Evolutionary conservation across 2,113 vertebrate species (phyloP), one percentile per base, ranked within the genome.

Genomic region (Cryptotis parvus): DNA sequence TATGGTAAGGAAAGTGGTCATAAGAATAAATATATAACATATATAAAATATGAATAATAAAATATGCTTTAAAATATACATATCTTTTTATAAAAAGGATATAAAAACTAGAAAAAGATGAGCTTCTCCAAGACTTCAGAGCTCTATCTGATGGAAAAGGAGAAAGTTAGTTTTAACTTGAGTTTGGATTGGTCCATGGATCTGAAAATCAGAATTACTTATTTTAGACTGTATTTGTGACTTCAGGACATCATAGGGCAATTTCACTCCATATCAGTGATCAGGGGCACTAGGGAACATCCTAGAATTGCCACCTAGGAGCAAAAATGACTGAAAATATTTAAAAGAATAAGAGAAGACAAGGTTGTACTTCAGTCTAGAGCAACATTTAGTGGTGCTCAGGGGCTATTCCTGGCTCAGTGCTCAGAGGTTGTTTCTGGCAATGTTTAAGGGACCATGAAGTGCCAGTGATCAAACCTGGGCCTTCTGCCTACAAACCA

Each of bases 221-320:
- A 92, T 11, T 2, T 72, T 39, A 79, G 70, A 69, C 58, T 61
- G 37, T 41, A 14, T 76, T 33, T 84, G 33, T 74, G 49, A 79
- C 75, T 78, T 89, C 2, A 35, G 63, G 76, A 52, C 5, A 81
- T 70, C 68, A 55, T 41, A 91, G 41, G 16, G 35, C 52, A 65
- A 2, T 73, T 89, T 84, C 52, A 75, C 27, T 18, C n/a, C 45
- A 49, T 14, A n/a, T 85, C 2, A 68, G 8, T 68, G 37, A 85
- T 18, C 16, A 72, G 65, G 76, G 24, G 45, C 75, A 75, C 52
- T 68, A 52, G 12, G 16, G 22, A 76, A 2, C 33, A 16, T 91
- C 31, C 26, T 65, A 76, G 68, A 84, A 55, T 84, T 76, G 86
- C 76, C 37, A 75, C 76, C 65, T 33, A 92, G 43, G 4, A 65